phyloP scores from a whole-genome alignment of 2,113 vertebrate genomes.

The Hemibagrus wyckioides region DNA sequence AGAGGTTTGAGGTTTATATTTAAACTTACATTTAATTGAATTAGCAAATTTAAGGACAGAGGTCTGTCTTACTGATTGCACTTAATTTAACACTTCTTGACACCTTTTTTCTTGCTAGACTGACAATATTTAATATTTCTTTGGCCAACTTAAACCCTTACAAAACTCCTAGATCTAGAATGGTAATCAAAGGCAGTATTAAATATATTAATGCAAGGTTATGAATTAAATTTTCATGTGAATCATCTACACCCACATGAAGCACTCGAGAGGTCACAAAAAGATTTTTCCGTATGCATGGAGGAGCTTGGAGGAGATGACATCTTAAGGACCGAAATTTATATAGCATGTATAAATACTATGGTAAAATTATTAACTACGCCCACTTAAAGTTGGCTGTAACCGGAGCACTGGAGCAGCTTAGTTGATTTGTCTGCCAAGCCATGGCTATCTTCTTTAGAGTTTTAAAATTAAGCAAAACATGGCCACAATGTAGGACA shows the following conservation, averaged over 20 bases:
- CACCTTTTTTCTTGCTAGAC: not conserved
- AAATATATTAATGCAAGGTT: not conserved
- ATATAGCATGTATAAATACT: not conserved
- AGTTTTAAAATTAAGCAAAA: not conserved
- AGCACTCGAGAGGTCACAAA: not conserved
- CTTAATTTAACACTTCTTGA: not conserved
- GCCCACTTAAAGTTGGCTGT: not conserved
- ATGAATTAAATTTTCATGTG: not conserved
- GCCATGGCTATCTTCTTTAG: not conserved
- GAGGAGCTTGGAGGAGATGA: not conserved
- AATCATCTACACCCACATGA: not conserved
- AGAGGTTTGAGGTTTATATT: not conserved
- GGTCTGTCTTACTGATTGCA: not conserved
- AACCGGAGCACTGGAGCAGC: not conserved
- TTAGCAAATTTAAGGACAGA: not conserved
- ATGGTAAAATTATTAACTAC: not conserved
- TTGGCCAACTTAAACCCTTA: not conserved
- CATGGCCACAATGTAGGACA: not conserved
- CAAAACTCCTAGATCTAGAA: not conserved
- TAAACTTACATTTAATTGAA: too few relatives aligned
- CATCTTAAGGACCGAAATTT: not conserved
- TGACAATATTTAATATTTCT: not conserved
- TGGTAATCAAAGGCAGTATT: not conserved
- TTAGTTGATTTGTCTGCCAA: not conserved
- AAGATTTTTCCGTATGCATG: not conserved